Base-by-base conservation (phyloP, 2,888 invertebrate genomes). In the Pardosa pseudoannulata region DNA sequence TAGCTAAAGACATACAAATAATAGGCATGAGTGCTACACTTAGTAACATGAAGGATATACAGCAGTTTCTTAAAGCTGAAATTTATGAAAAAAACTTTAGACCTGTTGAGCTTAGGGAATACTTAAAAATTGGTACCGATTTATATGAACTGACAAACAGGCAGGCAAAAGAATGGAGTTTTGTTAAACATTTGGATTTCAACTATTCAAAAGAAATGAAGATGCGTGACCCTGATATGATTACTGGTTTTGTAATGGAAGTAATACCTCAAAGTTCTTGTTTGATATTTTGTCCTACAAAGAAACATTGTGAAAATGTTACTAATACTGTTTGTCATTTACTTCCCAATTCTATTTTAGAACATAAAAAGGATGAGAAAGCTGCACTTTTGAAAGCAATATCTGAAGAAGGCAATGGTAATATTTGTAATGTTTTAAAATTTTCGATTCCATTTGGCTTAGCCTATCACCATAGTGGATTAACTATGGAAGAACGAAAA, bases 21-120 rank as follows among this genome's bases (percentile, higher is more conserved):
- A 94, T 99, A 23, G 98, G 97, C 28, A 98, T 99, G 98, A 98
- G 97, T 92, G 99, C 99, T 0, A 99, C 99, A 0, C 95, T 99
- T 89, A 97, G 96, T 82, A 98, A 99, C 92, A 92, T 98, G 76
- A 91, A 93, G 0, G 96, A 98, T 90, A 91, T 99, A 64, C 94
- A 95, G 0, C 90, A 91, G 76, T 99, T 98, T 92, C 92, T 99
- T 0, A 93, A 94, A 74, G 93, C 98, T 0, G 95, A 96, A 73
- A 93, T 96, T 16, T 98, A 95, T 91, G 94, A 94, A 16, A 94
- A 95, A 81, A 94, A 97, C 91, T 99, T 98, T 92, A 93, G 98
- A 62, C 98, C 98, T 0, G 92, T 93, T 89, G 90, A 96, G 91
- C 92, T 98, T 67, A 94, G 94, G 28, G 98, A 93, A 87, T 91